These are phyloP conservation scores for Pituophis catenifer DNA, from an alignment of 2,113 vertebrate genomes.

Conservation along the genomic window DNA sequence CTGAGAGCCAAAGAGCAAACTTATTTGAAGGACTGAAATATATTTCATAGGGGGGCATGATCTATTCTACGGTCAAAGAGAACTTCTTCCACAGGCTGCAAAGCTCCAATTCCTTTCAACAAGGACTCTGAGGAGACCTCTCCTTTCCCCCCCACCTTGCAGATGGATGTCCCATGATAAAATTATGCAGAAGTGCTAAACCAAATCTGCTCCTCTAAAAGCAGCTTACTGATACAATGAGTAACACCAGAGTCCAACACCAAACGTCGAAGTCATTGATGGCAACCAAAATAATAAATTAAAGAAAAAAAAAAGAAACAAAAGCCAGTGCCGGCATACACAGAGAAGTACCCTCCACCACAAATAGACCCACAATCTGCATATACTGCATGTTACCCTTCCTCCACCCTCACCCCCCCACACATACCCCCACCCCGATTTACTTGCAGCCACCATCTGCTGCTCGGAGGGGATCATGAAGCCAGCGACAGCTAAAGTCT, in stretches of 20 bases:
- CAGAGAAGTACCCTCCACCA: neutral
- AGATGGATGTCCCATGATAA: neutral
- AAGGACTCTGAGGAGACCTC: neutral
- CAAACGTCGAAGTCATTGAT: neutral
- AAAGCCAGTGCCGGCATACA: too few species aligned
- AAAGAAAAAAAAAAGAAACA: too few species aligned
- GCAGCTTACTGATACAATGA: neutral
- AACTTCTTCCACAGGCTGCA: neutral
- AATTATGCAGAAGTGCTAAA: neutral
- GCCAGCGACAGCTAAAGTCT: neutral
- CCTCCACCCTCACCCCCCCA: neutral
- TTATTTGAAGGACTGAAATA: neutral
- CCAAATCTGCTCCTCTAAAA: too few species aligned
- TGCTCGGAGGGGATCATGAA: neutral
- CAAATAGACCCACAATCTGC: neutral
- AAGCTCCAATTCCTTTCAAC: neutral
- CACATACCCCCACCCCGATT: too few species aligned
- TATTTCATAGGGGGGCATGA: neutral
- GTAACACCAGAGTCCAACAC: neutral
- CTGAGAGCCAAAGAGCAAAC: neutral
- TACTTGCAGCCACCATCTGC: slow-evolving; percentile 26
- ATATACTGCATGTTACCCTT: neutral
- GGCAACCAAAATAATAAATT: neutral
- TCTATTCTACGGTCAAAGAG: neutral
- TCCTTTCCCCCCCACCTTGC: neutral